Evolutionary conservation across 2,888 invertebrate genomes (phyloP).

Genomic region (Epinotia brunnichana): DNA sequence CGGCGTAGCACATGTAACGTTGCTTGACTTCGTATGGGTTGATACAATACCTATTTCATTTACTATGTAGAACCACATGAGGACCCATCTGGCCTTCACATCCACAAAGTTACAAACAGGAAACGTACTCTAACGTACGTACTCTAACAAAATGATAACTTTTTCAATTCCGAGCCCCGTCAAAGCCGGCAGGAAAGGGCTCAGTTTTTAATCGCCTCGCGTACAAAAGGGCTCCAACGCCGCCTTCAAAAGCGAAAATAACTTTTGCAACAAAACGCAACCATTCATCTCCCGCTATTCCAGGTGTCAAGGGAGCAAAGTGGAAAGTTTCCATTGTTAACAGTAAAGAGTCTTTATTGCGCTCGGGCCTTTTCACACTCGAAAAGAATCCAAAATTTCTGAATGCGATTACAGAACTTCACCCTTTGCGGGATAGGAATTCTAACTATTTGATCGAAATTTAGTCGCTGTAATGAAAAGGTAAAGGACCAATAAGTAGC

Average conservation of each 20-base stretch:
- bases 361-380: constrained; percentile 62
- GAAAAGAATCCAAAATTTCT: constrained; percentile 50
- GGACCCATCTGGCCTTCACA: neutral
- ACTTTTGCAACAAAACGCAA: constrained; percentile 54
- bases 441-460: constrained; percentile 62
- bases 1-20: no score
- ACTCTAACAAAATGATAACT: constrained; percentile 27
- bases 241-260: constrained; percentile 53
- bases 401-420: constrained; percentile 50
- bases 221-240: constrained; percentile 56
- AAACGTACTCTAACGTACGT: no score
- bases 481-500: constrained; percentile 79
- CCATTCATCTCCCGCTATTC: constrained; percentile 66
- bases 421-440: constrained; percentile 49
- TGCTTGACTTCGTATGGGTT: no score
- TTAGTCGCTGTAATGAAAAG: constrained; percentile 71
- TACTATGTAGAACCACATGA: neutral
- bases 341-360: constrained; percentile 58
- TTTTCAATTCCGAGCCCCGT: constrained; percentile 28
- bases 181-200: constrained; percentile 50
- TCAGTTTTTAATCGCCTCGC: constrained; percentile 69
- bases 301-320: constrained; percentile 68
- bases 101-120: neutral
- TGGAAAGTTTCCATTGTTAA: constrained; percentile 69
- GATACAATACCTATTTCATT: neutral